Evolutionary conservation across 2,888 invertebrate species (phyloP).

Genomic region (Drosophila acutilabella): DNA sequence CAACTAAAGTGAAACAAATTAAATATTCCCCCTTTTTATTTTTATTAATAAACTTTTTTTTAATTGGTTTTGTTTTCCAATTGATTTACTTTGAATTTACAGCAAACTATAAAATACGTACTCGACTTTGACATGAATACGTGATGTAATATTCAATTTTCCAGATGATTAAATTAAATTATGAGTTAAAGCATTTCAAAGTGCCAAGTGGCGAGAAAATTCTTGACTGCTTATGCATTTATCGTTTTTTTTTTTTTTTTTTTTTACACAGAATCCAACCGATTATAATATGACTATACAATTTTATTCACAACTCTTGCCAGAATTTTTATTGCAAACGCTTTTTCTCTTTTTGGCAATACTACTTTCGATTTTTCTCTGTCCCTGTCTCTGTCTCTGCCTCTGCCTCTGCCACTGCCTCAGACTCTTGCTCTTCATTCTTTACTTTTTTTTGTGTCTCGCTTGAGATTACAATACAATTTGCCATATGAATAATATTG

Average conservation of each 20-base stretch:
- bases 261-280: neutral
- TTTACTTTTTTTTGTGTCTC: slow-evolving; percentile 6
- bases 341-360: neutral
- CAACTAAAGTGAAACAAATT: too few relatives aligned
- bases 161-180: slow-evolving; percentile 41
- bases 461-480: slow-evolving; percentile 41
- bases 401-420: too few relatives aligned
- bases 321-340: neutral
- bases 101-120: too few relatives aligned
- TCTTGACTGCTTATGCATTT: neutral
- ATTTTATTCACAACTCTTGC: slow-evolving; percentile 5
- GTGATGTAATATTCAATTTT: slow-evolving; percentile 35
- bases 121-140: neutral
- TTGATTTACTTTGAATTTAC: too few relatives aligned
- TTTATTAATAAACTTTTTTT: too few relatives aligned
- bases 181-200: slow-evolving; percentile 17
- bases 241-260: too few relatives aligned
- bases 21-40: too few relatives aligned
- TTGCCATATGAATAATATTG: slow-evolving; percentile 50
- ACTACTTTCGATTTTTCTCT: too few relatives aligned
- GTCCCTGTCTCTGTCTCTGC: too few relatives aligned
- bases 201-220: slow-evolving; percentile 26
- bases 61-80: too few relatives aligned
- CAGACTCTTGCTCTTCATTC: neutral
- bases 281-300: slow-evolving; percentile 14